Evolutionary conservation across 2,797 vertebrate species (phyloP), one percentile per base, ranked within the genome.

Genomic region (Melanotaenia pygmaea): DNA sequence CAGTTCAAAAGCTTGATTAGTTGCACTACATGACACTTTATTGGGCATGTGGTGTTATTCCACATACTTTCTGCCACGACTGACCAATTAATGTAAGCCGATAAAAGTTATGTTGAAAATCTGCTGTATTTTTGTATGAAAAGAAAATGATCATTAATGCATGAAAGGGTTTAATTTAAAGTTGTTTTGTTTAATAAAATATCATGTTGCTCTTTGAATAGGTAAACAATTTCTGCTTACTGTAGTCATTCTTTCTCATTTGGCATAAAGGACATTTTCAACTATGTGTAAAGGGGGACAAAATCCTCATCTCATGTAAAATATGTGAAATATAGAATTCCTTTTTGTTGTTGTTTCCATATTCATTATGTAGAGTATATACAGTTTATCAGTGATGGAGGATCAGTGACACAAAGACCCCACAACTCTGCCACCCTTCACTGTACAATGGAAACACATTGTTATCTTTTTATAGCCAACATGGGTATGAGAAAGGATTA

Each of bases 111-210:
- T 47, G 43, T 47, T 20, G 43, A 47, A 47, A 47, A 6, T 7
- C 43, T 47, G 43, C 18, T n/a, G 4, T 1, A 47, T 47, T n/a
- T 47, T 47, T n/a, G 18, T 20, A 20, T 22, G 38, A 16, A 40
- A 50, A 50, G 9, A 50, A 50, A 22, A 6, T 9, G 13, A 54
- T 28, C 10, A 28, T 54, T 57, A 2, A 57, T 57, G 28, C 28
- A 57, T 57, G 28, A 57, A 57, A 57, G 54, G 54, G 54, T 47
- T 28, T 34, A 47, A 8, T 32, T 18, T 30, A n/a, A 1, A 26
- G 58, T 58, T 58, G 50, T 38, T 64, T 7, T 66, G 34, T 56
- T 24, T 59, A 67, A 62, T 56, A 10, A 73, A 45, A 54, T 47
- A 43, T 64, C 24, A 22, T 18, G 12, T 9, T 18, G 7, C 20